Evolutionary conservation across 2,797 vertebrate species (phyloP).

Genomic region (Gymnoscopelus microlampas): DNA sequence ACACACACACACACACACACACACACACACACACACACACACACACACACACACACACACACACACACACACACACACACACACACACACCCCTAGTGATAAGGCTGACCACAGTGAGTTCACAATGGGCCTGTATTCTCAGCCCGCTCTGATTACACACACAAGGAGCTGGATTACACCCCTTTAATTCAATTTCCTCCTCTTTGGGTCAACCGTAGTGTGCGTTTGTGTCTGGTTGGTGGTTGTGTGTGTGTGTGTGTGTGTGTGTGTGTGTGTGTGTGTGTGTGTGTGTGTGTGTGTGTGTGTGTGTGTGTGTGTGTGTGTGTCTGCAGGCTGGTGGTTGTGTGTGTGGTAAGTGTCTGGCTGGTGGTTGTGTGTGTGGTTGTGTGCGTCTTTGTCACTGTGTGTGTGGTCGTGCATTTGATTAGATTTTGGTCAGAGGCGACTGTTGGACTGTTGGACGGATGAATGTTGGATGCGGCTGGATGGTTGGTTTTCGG

Average conservation of each 20-base stretch:
- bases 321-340: slow-evolving; percentile 1
- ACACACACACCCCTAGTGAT: slow-evolving; percentile 71
- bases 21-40: slow-evolving; percentile 10
- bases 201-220: slow-evolving; percentile 59
- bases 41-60: slow-evolving; percentile 37
- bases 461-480: no score
- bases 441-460: no score
- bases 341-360: not conserved
- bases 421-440: no score
- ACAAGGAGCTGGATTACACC: slow-evolving; percentile 76
- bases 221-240: not conserved
- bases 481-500: no score
- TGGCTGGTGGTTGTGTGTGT: no score
- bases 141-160: slow-evolving; percentile 76
- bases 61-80: slow-evolving; percentile 39
- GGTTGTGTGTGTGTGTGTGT: not conserved
- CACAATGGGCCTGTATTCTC: slow-evolving; percentile 73
- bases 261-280: slow-evolving; percentile 16
- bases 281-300: no score
- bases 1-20: not conserved
- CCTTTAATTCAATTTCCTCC: slow-evolving; percentile 80
- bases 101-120: slow-evolving; percentile 53
- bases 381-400: no score
- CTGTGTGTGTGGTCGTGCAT: no score
- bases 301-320: no score